Conservation (phyloP, 2,113 vertebrate species). For the Jaculus jaculus region DNA sequence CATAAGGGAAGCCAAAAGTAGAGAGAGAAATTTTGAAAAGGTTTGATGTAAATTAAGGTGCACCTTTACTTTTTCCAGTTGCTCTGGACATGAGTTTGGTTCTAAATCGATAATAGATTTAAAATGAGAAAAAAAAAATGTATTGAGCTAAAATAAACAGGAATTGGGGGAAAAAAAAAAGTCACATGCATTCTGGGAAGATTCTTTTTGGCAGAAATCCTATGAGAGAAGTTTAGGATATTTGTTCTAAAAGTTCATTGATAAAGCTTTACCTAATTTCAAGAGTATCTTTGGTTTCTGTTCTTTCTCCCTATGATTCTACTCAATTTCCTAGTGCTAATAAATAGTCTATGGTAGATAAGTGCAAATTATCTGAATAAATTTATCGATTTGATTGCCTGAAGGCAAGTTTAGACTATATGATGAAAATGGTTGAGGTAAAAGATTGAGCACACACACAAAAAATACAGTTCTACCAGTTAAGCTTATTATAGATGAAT, state of each 20-base stretch:
- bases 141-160: background rate
- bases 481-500: background rate
- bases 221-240: background rate
- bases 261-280: background rate
- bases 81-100: background rate
- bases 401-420: too few species aligned
- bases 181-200: rapidly evolving
- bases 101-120: background rate
- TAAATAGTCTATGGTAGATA: background rate
- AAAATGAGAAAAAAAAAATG: background rate
- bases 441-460: background rate
- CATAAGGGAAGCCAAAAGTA: background rate
- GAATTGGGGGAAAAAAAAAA: background rate
- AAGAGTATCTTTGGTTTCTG: background rate
- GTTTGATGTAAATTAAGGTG: background rate
- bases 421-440: too few species aligned
- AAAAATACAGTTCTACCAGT: too few species aligned
- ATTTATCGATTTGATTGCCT: background rate
- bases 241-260: background rate
- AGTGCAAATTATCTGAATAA: background rate
- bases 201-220: background rate
- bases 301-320: background rate
- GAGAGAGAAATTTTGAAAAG: background rate
- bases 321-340: background rate
- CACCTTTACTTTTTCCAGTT: background rate